phyloP scores from a whole-genome alignment of 2,888 invertebrate genomes.

The Andrena trimmerana region DNA sequence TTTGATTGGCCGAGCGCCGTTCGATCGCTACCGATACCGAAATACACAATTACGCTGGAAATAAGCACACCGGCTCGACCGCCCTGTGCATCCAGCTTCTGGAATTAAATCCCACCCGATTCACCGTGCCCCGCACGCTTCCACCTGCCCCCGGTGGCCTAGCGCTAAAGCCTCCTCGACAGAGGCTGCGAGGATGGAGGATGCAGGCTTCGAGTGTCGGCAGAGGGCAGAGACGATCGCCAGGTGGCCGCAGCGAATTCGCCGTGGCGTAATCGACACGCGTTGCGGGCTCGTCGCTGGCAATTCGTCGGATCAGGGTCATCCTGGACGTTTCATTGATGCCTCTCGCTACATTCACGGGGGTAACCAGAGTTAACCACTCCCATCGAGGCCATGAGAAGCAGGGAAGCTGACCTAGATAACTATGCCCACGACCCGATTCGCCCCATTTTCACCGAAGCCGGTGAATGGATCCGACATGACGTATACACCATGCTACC shows the following conservation, averaged over 20 bases:
- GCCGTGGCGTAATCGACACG: slow-evolving; percentile 15
- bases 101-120: too few species aligned
- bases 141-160: too few species aligned
- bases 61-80: too few species aligned
- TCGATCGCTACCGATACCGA: too few species aligned
- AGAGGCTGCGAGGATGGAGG: neutral
- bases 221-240: neutral
- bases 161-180: too few species aligned
- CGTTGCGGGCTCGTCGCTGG: slow-evolving; percentile 32
- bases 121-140: too few species aligned
- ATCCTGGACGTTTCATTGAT: slow-evolving; percentile 73
- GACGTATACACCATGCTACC: slow-evolving; percentile 78
- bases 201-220: too few species aligned
- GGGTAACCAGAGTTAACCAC: slow-evolving; percentile 69
- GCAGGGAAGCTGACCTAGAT: slow-evolving; percentile 80
- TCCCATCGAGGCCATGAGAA: slow-evolving; percentile 71
- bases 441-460: slow-evolving; percentile 74
- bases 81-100: too few species aligned
- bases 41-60: too few species aligned
- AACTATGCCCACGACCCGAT: slow-evolving; percentile 71
- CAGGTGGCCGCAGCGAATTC: slow-evolving; percentile 30
- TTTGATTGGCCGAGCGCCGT: too few species aligned
- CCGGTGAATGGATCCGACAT: slow-evolving; percentile 81
- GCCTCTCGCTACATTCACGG: slow-evolving; percentile 67
- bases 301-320: slow-evolving; percentile 65